phyloP scores from a whole-genome alignment of 2,113 vertebrate species.

The Blennius ocellaris region DNA sequence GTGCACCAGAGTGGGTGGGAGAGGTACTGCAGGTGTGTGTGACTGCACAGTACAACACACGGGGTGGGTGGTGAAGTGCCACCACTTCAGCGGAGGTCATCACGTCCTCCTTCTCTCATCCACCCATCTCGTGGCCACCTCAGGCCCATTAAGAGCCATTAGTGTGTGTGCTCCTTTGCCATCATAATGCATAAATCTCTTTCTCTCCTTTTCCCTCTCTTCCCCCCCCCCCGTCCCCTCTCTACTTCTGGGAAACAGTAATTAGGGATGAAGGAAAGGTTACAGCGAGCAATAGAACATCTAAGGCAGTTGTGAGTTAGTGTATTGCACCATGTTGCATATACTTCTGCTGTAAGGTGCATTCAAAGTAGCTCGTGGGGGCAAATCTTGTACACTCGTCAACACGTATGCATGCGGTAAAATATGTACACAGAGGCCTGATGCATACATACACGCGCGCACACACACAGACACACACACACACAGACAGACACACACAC shows the following conservation, averaged over 20 bases:
- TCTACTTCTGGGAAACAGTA: slow-evolving; percentile 69
- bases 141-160: slow-evolving; percentile 92
- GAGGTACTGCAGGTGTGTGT: slow-evolving; percentile 41
- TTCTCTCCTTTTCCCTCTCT: slow-evolving; percentile 55
- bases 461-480: slow-evolving; percentile 5
- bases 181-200: slow-evolving; percentile 81
- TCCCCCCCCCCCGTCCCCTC: slow-evolving; percentile 57
- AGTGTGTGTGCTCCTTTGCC: slow-evolving; percentile 76
- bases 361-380: slow-evolving; percentile 54
- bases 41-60: slow-evolving; percentile 73
- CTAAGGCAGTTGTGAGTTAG: slow-evolving; percentile 63
- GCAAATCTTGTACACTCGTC: slow-evolving; percentile 30
- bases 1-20: slow-evolving; percentile 45
- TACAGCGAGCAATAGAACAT: slow-evolving; percentile 68
- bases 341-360: slow-evolving; percentile 32
- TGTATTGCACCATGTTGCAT: slow-evolving; percentile 64
- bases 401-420: background rate
- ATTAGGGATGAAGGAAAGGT: slow-evolving; percentile 80
- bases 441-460: background rate
- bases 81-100: slow-evolving; percentile 94
- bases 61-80: slow-evolving; percentile 88
- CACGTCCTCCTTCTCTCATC: slow-evolving; percentile 80
- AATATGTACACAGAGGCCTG: slow-evolving; percentile 19
- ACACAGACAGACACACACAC: background rate
- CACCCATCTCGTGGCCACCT: slow-evolving; percentile 78